A percentile compares a stretch with the other conserved stretches of the same genome.
Conservation (phyloP, 2,113 vertebrate species). For the Monopterus albus region DNA sequence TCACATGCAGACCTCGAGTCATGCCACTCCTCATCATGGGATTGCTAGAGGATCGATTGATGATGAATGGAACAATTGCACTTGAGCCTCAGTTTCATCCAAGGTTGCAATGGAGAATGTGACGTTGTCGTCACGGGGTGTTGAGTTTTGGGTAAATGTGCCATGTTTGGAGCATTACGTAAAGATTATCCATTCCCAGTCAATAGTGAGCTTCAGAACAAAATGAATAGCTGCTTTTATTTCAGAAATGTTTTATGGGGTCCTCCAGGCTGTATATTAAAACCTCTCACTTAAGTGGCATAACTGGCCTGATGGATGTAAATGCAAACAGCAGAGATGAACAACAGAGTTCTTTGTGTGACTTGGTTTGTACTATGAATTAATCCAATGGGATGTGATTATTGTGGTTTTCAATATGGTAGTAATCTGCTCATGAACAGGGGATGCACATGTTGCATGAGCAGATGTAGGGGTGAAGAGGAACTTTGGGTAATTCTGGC, state of each 20-base stretch:
- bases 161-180: too few relatives aligned
- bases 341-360: slow-evolving; percentile 40
- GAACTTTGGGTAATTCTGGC: not conserved
- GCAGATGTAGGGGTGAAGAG: slow-evolving; percentile 6
- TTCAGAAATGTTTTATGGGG: slow-evolving; percentile 9
- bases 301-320: slow-evolving; percentile 34
- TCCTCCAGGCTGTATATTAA: slow-evolving; percentile 20
- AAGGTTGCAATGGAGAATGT: too few relatives aligned
- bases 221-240: slow-evolving; percentile 9
- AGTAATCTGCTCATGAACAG: slow-evolving; percentile 46
- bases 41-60: too few relatives aligned
- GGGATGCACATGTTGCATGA: slow-evolving; percentile 16
- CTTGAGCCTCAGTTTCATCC: too few relatives aligned
- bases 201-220: too few relatives aligned
- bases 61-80: slow-evolving; percentile 9
- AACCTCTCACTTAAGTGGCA: slow-evolving; percentile 23
- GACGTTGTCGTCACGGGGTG: too few relatives aligned
- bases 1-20: slow-evolving; percentile 40
- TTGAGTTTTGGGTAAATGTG: too few relatives aligned
- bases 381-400: slow-evolving; percentile 59
- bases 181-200: too few relatives aligned
- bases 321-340: slow-evolving; percentile 20
- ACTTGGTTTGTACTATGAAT: slow-evolving; percentile 38
- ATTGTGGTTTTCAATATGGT: slow-evolving; percentile 55
- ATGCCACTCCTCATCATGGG: not conserved